phyloP scores from a whole-genome alignment of 2,888 invertebrate genomes.

The Macropis europaea region DNA sequence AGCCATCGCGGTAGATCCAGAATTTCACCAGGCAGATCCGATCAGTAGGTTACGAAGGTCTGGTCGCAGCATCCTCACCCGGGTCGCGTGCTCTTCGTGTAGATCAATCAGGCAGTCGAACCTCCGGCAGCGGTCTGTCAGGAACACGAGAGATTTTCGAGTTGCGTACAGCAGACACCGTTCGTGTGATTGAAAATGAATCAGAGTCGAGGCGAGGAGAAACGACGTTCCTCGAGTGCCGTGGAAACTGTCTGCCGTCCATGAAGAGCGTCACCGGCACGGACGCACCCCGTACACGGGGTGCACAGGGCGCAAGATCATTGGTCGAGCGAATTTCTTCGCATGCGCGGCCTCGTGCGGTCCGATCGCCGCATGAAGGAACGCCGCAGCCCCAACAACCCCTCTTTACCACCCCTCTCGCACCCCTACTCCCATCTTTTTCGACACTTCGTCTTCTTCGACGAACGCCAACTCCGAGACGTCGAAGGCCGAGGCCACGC shows the following conservation, averaged over 20 bases:
- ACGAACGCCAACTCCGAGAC: neutral
- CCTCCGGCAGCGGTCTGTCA: too few species aligned
- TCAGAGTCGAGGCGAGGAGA: conserved; percentile 10
- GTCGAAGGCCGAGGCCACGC: conserved; percentile 43
- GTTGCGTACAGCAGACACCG: too few species aligned
- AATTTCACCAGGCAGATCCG: too few species aligned
- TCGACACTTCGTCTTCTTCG: conserved; percentile 14
- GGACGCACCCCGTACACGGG: conserved; percentile 63
- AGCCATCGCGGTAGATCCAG: too few species aligned
- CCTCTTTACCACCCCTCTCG: neutral
- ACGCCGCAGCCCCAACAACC: conserved; percentile 50
- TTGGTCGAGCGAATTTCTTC: neutral
- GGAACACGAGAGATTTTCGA: too few species aligned
- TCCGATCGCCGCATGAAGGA: conserved; percentile 55
- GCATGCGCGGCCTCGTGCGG: conserved; percentile 50
- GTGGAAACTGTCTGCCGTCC: conserved; percentile 49
- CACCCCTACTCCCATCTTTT: neutral
- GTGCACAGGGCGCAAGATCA: conserved; percentile 53
- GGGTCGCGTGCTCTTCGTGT: too few species aligned
- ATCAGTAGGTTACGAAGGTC: too few species aligned
- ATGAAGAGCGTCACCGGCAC: conserved; percentile 56
- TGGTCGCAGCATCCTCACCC: too few species aligned
- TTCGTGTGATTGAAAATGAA: too few species aligned
- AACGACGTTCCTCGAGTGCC: conserved; percentile 37
- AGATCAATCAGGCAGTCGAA: too few species aligned